A percentile compares a stretch with the other conserved stretches of the same genome.
Evolutionary conservation across 2,888 invertebrate genomes (phyloP).

Genomic region (Campoplex capitator): DNA sequence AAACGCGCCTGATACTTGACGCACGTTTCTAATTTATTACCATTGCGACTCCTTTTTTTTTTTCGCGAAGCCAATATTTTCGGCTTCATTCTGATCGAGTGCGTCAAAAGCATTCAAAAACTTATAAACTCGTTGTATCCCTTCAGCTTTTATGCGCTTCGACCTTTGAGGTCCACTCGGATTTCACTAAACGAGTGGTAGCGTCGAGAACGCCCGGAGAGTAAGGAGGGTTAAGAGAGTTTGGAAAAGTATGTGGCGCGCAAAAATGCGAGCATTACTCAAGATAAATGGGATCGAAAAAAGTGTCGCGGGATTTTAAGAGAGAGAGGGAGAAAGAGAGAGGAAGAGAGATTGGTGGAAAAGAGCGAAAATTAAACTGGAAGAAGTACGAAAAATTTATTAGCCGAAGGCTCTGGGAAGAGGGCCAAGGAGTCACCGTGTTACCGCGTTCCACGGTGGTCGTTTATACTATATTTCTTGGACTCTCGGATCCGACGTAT

Average conservation of each 20-base stretch:
- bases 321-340: neutral
- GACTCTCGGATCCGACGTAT: slow-evolving; percentile 31
- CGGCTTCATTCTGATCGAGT: neutral
- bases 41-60: neutral
- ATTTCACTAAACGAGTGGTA: no score
- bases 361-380: slow-evolving; percentile 27
- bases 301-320: slow-evolving; percentile 2
- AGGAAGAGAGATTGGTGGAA: neutral
- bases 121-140: neutral
- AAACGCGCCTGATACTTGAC: neutral
- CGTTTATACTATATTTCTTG: slow-evolving; percentile 57
- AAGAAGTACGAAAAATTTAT: slow-evolving; percentile 53
- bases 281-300: neutral
- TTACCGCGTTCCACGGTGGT: slow-evolving; percentile 61
- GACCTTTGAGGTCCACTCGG: neutral
- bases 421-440: slow-evolving; percentile 54
- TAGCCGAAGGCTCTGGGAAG: slow-evolving; percentile 41
- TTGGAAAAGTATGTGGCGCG: neutral
- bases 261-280: neutral
- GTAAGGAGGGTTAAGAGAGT: neutral
- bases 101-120: neutral
- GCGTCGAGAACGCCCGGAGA: neutral
- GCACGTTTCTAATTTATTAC: neutral
- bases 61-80: neutral
- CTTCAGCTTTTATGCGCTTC: neutral